phyloP scores from a whole-genome alignment of 2,113 vertebrate genomes.

The Porphyrio hochstetteri region DNA sequence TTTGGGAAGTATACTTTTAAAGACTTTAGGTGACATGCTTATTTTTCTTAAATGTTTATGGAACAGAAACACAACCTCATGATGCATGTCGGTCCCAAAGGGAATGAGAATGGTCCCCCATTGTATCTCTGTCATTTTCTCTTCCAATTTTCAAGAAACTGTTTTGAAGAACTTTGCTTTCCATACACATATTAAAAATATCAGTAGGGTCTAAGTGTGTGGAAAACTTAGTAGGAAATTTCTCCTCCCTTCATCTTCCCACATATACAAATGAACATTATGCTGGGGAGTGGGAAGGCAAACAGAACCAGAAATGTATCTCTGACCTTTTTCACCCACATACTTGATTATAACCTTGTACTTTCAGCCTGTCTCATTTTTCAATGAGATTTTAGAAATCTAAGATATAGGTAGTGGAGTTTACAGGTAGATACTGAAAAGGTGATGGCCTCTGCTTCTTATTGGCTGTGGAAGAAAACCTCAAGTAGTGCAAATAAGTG shows the following conservation, averaged over 20 bases:
- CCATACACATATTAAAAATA: neutral
- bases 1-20: slow-evolving; percentile 8
- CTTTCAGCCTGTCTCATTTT: neutral
- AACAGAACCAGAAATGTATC: neutral
- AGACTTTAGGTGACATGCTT: neutral
- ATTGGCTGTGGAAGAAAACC: neutral
- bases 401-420: neutral
- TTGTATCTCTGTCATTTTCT: neutral
- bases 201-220: neutral
- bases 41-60: slow-evolving; percentile 6
- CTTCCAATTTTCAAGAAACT: neutral
- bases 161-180: neutral
- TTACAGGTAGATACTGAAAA: neutral
- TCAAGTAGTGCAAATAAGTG: neutral
- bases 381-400: neutral
- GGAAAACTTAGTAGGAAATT: neutral
- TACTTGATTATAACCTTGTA: neutral
- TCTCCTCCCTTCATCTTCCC: neutral
- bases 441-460: neutral
- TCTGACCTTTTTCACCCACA: neutral
- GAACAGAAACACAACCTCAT: neutral
- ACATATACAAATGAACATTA: neutral
- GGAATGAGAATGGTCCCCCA: neutral
- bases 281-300: neutral
- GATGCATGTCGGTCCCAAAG: neutral